Base-by-base conservation (phyloP, 2,888 invertebrate species). In the Argynnis bischoffii region DNA sequence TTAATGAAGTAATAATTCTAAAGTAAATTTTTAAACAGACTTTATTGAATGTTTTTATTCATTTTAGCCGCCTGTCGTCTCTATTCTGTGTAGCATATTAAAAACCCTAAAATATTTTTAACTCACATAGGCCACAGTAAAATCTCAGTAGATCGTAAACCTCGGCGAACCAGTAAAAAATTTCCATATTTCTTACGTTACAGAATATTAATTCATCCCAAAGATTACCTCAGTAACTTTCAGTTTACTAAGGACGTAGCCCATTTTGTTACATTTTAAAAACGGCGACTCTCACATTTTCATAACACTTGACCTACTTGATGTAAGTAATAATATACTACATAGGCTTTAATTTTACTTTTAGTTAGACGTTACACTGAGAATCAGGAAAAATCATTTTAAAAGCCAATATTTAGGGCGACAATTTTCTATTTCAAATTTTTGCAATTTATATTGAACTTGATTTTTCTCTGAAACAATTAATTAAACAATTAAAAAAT, bases 171-270 rank as follows among this genome's bases (percentile, higher is more conserved):
- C 31, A 47, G 66, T 59, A 48, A 46, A 54, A 65, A 54, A 66
- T 50, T 55, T 48, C 50, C 60, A 66, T 66, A 59, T 66, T 66
- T 55, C 48, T 55, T 41, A 55, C 47, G 50, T 66, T 50, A 50
- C 46, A 51, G 57, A 46, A 65, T 59, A 54, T 59, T 54, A 66
- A 60, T 59, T 66, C 59, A 55, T 60, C 31, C 66, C 46, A 47
- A 60, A 66, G 66, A 61, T 60, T 60, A 66, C 41, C 50, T 4
- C 48, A 60, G 48, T 41, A 66, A 48, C 5, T 60, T 60, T 14
- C 53, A 51, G 54, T 53, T 54, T 54, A 26, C 48, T 59, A 21
- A 59, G 16, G 48, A 54, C 54, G 21, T 48, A 59, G 48, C n/a
- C 56, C 51, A 51, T 46, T 46, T 56, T 35, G 50, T n/a, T 57